Evolutionary conservation across 2,113 vertebrate species (phyloP).

Genomic region (Indicator indicator): DNA sequence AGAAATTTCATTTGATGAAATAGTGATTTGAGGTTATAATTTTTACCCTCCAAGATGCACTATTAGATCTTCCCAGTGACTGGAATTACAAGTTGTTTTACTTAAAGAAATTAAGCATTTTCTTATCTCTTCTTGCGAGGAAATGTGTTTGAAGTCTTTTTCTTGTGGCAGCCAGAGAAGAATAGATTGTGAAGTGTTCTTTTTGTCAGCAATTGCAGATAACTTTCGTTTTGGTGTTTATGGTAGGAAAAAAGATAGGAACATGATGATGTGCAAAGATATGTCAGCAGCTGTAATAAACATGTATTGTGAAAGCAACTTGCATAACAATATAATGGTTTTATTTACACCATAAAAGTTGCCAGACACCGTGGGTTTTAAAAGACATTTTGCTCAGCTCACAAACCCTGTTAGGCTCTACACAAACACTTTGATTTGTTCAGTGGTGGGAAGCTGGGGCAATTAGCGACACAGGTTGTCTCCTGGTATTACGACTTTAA

Average conservation of each 20-base stretch:
- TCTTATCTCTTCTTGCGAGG: neutral
- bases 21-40: neutral
- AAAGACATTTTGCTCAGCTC: neutral
- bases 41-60: neutral
- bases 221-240: neutral
- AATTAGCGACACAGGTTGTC: neutral
- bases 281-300: neutral
- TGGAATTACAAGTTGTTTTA: neutral
- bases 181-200: neutral
- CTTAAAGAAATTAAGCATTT: neutral
- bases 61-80: neutral
- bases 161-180: neutral
- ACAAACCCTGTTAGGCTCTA: neutral
- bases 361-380: neutral
- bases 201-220: neutral
- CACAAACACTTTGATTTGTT: neutral
- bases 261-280: neutral
- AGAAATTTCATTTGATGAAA: neutral
- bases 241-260: neutral
- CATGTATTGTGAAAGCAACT: neutral
- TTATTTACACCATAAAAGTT: neutral
- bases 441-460: neutral
- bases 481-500: neutral
- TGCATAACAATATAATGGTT: neutral
- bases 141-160: neutral